These are phyloP conservation scores for Gandaritis pyraliata DNA, from an alignment of 2,888 invertebrate species.

Conservation along the genomic window DNA sequence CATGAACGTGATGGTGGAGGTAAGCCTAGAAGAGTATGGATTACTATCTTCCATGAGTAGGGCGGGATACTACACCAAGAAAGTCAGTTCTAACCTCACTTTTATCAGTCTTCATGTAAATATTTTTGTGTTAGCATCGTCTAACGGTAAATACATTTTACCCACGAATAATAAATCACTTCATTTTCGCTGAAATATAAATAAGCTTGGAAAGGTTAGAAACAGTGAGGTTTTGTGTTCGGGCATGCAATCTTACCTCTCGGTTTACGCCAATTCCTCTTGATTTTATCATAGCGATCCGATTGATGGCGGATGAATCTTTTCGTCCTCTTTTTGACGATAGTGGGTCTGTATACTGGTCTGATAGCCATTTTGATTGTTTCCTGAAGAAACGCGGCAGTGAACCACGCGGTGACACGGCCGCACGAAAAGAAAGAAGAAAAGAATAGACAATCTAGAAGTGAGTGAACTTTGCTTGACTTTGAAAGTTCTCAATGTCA, in stretches of 20 bases:
- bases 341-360: slow-evolving; percentile 94
- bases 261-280: slow-evolving; percentile 99
- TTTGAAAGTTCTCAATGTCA: slow-evolving; percentile 53
- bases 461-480: slow-evolving; percentile 63
- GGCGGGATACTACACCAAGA: background rate
- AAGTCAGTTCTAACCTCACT: slow-evolving; percentile 25
- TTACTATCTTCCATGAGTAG: background rate
- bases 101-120: slow-evolving; percentile 7
- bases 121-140: background rate
- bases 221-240: background rate
- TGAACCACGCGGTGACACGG: slow-evolving; percentile 84
- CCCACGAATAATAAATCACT: slow-evolving; percentile 61
- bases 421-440: slow-evolving; percentile 79
- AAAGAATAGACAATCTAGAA: slow-evolving; percentile 70
- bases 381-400: slow-evolving; percentile 70
- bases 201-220: slow-evolving; percentile 8
- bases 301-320: slow-evolving; percentile 99
- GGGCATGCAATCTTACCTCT: slow-evolving; percentile 86
- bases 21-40: background rate
- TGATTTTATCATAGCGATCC: slow-evolving; percentile 98
- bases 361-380: slow-evolving; percentile 92
- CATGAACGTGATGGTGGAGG: background rate
- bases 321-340: slow-evolving; percentile 99
- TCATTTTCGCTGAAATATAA: slow-evolving; percentile 10
- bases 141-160: background rate